phyloP scores from a whole-genome alignment of 2,888 invertebrate genomes.

The Acleris sparsana region DNA sequence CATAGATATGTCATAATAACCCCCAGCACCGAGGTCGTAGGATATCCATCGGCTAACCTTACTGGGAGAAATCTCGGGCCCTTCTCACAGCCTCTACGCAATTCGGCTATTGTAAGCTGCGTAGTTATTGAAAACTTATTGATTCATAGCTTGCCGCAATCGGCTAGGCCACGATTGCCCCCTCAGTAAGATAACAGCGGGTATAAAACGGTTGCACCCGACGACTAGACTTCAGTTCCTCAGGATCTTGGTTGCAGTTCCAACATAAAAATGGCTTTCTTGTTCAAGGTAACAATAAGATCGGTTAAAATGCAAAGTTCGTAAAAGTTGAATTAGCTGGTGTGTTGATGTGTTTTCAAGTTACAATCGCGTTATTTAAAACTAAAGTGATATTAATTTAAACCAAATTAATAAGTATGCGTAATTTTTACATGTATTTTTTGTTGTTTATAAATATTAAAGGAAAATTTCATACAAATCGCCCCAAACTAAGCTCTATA shows the following conservation, averaged over 20 bases:
- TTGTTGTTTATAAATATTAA: too few relatives aligned
- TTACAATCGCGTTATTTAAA: too few relatives aligned
- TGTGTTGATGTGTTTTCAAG: too few relatives aligned
- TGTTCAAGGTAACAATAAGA: constrained; percentile 66
- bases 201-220: constrained; percentile 74
- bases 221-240: constrained; percentile 61
- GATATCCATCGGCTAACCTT: constrained; percentile 23
- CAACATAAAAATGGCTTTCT: constrained; percentile 66
- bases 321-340: too few relatives aligned
- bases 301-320: not conserved
- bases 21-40: not conserved
- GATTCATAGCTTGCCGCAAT: constrained; percentile 79
- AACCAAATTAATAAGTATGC: too few relatives aligned
- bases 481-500: too few relatives aligned
- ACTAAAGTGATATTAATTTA: too few relatives aligned
- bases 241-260: constrained; percentile 56
- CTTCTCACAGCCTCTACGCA: constrained; percentile 31
- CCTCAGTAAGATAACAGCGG: constrained; percentile 61
- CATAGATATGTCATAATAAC: too few relatives aligned
- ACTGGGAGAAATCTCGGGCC: constrained; percentile 25
- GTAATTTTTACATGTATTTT: too few relatives aligned
- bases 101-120: constrained; percentile 55
- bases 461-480: too few relatives aligned
- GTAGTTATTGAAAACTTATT: constrained; percentile 74
- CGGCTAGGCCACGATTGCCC: constrained; percentile 68